Evolutionary conservation across 2,888 invertebrate species (phyloP).

Genomic region (Chymomyza amoena): DNA sequence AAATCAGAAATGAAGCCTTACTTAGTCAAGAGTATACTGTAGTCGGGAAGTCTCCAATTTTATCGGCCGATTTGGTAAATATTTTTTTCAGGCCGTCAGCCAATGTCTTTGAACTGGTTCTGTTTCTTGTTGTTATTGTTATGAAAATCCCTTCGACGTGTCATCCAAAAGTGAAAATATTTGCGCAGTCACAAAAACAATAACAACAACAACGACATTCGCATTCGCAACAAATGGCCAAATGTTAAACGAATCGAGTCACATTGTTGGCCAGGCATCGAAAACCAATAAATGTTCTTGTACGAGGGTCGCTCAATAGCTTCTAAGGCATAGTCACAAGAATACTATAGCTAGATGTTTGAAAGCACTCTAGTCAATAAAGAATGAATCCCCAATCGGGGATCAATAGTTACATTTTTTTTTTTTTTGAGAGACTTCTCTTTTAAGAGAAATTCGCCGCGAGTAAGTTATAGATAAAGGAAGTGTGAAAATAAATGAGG

Average conservation of each 20-base stretch:
- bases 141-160: conserved; percentile 76
- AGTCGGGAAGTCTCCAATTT: too few relatives aligned
- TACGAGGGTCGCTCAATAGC: background rate
- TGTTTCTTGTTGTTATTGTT: conserved; percentile 32
- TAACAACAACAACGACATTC: background rate
- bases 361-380: too few relatives aligned
- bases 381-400: too few relatives aligned
- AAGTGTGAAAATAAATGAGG: too few relatives aligned
- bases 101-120: conserved; percentile 23
- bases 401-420: too few relatives aligned
- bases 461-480: too few relatives aligned
- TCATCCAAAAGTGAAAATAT: conserved; percentile 73
- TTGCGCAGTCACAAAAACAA: conserved; percentile 54
- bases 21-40: too few relatives aligned
- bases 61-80: background rate
- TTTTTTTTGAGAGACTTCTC: too few relatives aligned
- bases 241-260: background rate
- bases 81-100: conserved; percentile 37
- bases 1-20: too few relatives aligned
- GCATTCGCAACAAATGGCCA: background rate
- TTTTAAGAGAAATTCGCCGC: too few relatives aligned
- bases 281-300: background rate
- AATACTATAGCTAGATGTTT: too few relatives aligned
- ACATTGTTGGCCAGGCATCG: background rate
- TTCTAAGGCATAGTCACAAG: background rate